Base-by-base conservation (phyloP, 1,140 invertebrate species). In the Drosophila sturtevanti region DNA sequence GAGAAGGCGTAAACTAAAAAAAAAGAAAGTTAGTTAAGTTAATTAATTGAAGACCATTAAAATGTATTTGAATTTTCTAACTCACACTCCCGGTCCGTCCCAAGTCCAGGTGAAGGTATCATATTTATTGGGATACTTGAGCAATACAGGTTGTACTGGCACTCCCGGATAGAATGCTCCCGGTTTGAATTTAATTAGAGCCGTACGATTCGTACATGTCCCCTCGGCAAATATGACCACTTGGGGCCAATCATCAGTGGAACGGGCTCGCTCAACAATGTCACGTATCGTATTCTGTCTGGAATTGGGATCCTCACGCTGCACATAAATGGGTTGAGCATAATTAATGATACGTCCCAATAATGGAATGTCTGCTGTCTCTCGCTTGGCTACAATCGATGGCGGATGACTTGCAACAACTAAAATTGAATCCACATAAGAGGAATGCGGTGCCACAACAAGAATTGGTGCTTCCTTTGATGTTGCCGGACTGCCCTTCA, bases 101-200 rank as follows among this genome's bases (percentile, higher is more conserved):
- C 98, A 99, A 4, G 98, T 99, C 98, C 98, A 99, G 0, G 98
- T 98, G 38, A 98, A 95, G 2, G 97, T 98, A 90, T 99, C 97
- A 78, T 96, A 93, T 89, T 96, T 96, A 90, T 99, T 99, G 0
- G 97, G 97, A 92, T 99, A 99, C 59, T 96, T 94, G 56, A 99
- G 95, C 73, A 97, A 95, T 6, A 99, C 97, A 0, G 98, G 98
- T 90, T 99, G 98, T 0, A 99, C 96, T 0, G 98, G 97, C 10
- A 98, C 96, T 0, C 97, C 98, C 0, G 98, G 97, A 93, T 97
- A 97, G 92, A 97, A 97, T 2, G 96, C 96, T 66, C 98, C 98
- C 11, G 96, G 96, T 93, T 99, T 99, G 92, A 98, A 99, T n/a
- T 96, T 97, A 60, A 99, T 98, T 59, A 99, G 92, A 90, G 97